Evolutionary conservation across 2,797 vertebrate species (phyloP), one percentile per base, ranked within the genome.

Genomic region (Falco berigora): DNA sequence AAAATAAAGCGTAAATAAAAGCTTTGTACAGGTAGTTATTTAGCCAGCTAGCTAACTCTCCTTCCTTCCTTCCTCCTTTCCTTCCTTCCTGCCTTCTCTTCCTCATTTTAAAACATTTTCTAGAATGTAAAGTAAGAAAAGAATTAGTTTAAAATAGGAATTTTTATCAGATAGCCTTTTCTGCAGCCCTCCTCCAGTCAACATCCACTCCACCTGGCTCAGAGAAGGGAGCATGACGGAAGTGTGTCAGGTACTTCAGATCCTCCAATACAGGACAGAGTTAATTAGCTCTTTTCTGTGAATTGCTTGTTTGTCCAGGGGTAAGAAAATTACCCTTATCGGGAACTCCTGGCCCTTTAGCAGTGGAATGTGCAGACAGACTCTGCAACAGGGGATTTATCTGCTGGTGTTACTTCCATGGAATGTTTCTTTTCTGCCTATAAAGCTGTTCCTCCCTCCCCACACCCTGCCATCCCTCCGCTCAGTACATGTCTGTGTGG

Each of bases 391-490:
- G 62, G 92, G 73, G 66, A 91, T 97, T 97, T 95, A 86, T 96
- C 89, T 95, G 93, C 72, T 25, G 8, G 44, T 38, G 52, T 61
- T 90, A 63, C 53, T 83, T 94, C 52, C 73, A 90, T 71, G 84
- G 95, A 94, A 90, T 96, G 86, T 82, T 90, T 71, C 69, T 90
- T 87, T 92, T 84, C 86, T 94, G 91, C 69, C 36, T 78, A 6
- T 76, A 76, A 94, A 94, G 72, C 72, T 40, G 71, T 92, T 83
- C 87, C 81, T 97, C 95, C 78, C 94, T 94, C 63, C 77, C 32
- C 28, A 18, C 47, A 49, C 93, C 93, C 94, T 94, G 34, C 88
- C 92, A 86, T 95, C 78, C 73, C 71, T 88, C 86, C 44, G n/a
- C 59, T 95, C 49, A 2, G 73, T 95, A 87, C 85, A 72, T 36